A percentile compares a stretch with the other conserved stretches of the same genome.
Evolutionary conservation across 2,113 vertebrate genomes (phyloP).

Genomic region (Heteronetta atricapilla): DNA sequence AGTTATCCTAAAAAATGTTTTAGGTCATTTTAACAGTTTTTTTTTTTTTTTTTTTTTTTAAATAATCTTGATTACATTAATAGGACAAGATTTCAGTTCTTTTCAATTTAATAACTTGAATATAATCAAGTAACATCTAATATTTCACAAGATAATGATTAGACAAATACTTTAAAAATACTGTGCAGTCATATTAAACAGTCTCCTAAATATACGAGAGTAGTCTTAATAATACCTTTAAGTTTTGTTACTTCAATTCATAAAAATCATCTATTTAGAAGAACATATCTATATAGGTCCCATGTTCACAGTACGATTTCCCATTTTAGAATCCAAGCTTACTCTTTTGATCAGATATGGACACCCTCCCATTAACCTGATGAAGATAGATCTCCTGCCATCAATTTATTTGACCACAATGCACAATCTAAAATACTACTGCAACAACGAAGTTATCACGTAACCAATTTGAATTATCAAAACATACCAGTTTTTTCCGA

Average conservation of each 20-base stretch:
- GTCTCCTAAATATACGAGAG: not conserved
- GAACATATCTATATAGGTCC: not conserved
- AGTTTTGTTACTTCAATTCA: not conserved
- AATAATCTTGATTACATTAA: not conserved
- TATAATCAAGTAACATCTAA: not conserved
- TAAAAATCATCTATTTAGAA: not conserved
- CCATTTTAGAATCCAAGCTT: not conserved
- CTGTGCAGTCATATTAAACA: not conserved
- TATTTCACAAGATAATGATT: not conserved
- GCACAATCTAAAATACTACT: not conserved
- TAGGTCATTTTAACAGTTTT: not conserved
- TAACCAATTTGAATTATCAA: not conserved
- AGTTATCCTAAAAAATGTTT: not conserved
- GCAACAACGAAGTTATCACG: not conserved
- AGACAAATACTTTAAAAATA: not conserved
- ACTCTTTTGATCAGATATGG: not conserved
- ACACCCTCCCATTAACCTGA: not conserved
- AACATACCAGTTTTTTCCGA: conserved; percentile 85
- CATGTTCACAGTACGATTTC: not conserved
- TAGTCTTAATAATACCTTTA: not conserved
- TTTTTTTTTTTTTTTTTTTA: not conserved
- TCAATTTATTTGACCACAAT: not conserved
- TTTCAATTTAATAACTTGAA: not conserved
- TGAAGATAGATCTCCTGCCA: not conserved
- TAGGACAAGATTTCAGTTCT: not conserved